Evolutionary conservation across 2,888 invertebrate species (phyloP).

Genomic region (Synanthedon tipuliformis): DNA sequence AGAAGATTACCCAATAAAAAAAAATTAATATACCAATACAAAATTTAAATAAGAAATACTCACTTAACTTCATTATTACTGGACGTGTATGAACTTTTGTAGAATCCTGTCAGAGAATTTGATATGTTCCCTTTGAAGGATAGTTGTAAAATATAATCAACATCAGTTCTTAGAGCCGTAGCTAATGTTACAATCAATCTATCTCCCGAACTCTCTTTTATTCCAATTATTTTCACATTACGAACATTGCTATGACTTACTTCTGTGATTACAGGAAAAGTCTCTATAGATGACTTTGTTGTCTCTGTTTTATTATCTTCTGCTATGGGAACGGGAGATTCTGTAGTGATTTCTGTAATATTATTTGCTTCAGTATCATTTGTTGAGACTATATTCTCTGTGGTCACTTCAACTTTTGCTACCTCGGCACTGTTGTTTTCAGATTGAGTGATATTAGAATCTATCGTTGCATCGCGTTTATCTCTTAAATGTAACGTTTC

Average conservation of each 20-base stretch:
- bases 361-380: conserved; percentile 6
- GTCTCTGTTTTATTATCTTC: conserved; percentile 1
- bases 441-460: conserved; percentile 4
- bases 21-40: neutral
- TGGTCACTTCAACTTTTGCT: neutral
- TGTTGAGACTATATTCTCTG: neutral
- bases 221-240: conserved; percentile 39
- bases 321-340: conserved; percentile 4
- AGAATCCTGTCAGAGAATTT: conserved; percentile 76
- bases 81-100: conserved; percentile 72
- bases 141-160: conserved; percentile 68
- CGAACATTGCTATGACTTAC: conserved; percentile 48
- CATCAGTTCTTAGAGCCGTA: conserved; percentile 45
- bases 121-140: conserved; percentile 67
- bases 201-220: conserved; percentile 40
- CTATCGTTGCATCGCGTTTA: conserved; percentile 25
- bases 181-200: conserved; percentile 38
- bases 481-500: conserved; percentile 27
- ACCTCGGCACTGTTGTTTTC: neutral
- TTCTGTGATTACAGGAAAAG: conserved; percentile 28
- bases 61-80: conserved; percentile 53
- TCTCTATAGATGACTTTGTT: neutral
- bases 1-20: no score
- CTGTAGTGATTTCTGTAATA: conserved; percentile 10
- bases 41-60: conserved; percentile 13